Base-by-base conservation (phyloP, 2,797 vertebrate species). In the Lithobates pipiens region DNA sequence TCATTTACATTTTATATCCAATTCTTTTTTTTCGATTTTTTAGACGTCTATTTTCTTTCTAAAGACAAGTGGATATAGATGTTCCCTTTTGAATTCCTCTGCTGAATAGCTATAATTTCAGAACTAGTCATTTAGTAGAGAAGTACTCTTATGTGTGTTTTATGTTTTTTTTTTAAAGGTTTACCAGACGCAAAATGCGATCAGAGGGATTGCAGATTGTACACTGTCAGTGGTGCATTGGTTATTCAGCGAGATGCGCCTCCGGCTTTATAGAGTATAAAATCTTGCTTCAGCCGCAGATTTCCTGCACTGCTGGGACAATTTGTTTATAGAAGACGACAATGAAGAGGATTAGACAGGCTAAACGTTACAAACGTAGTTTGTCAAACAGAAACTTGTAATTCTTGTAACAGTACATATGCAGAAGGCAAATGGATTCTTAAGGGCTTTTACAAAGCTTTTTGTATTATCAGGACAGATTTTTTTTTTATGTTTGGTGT, bases 231-330 rank as follows among this genome's bases (percentile, higher is more conserved):
- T 34, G 77, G 77, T 61, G 36, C 4, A 2, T 54, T 83, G n/a
- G 34, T 83, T 77, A 25, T 83, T 83, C 67, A 34, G 63, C 32
- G 65, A 27, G 65, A 83, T 71, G 44, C 54, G 74, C 44, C 82
- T 27, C 13, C 10, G 73, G 72, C 27, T 70, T 65, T 83, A 69
- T 57, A 70, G 68, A 76, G 61, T 34, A 69, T 39, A 27, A 3
- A 83, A 77, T 46, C 21, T 82, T 36, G 44, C n/a, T 46, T 65
- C 81, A 23, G 61, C 25, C 61, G 0, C 71, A 16, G 16, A 76
- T 76, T 76, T 21, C 80, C 11, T 39, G 46, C 36, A 54, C 29
- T 44, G 72, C 42, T 75, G 81, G 61, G 73, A 68, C 73, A 69
- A 68, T 76, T 32, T 83, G 42, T 68, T 69, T 76, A 34, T 69